A percentile compares a stretch with the other conserved stretches of the same genome.
phyloP scores from a whole-genome alignment of 1,140 invertebrate species.

The Pogonomyrmex californicus region DNA sequence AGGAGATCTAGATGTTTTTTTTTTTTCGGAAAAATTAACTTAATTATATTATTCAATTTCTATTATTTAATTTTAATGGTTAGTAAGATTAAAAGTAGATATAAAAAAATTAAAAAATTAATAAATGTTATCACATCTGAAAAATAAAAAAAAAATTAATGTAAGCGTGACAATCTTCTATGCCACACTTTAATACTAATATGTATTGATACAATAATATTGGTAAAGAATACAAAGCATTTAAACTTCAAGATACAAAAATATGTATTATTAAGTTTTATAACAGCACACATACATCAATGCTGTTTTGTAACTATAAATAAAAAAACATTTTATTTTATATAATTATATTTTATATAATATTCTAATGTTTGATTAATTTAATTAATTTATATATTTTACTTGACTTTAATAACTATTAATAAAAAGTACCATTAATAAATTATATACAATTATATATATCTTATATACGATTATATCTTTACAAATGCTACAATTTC shows the following conservation, averaged over 20 bases:
- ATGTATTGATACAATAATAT: background rate
- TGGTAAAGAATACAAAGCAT: background rate
- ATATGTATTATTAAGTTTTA: background rate
- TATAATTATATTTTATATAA: too few species aligned
- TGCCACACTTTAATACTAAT: background rate
- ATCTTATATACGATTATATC: background rate
- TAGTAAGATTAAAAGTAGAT: too few species aligned
- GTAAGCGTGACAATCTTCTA: background rate
- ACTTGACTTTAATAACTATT: too few species aligned
- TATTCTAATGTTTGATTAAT: too few species aligned
- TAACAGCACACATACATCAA: background rate
- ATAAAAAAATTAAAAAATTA: too few species aligned
- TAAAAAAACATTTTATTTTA: background rate
- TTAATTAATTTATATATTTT: too few species aligned
- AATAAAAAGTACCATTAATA: background rate
- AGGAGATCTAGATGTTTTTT: background rate
- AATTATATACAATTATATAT: background rate
- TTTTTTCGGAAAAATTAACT: background rate
- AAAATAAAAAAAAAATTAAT: background rate
- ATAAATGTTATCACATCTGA: background rate
- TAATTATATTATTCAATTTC: background rate
- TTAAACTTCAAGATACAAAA: background rate
- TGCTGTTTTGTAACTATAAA: background rate
- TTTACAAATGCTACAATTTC: background rate
- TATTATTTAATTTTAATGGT: background rate